Evolutionary conservation across 2,888 invertebrate species (phyloP), one percentile per base, ranked within the genome.

Genomic region (Noctuana brunneofusca): DNA sequence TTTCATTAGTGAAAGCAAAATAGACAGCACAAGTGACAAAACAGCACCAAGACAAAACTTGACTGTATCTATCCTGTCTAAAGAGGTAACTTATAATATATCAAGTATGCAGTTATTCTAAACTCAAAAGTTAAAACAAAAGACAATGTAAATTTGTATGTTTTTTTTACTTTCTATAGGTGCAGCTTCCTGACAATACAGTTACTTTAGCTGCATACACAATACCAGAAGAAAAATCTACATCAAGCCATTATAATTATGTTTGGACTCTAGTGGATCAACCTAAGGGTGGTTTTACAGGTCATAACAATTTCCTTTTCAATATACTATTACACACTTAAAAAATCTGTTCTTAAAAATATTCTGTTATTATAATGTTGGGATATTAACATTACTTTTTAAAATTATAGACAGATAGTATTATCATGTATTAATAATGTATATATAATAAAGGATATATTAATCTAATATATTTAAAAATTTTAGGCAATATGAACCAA

Each of bases 221-320:
- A 1, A 93, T 96, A 16, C 96, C 97, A 6, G 94, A 95, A 68
- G 95, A 96, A 74, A 93, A 94, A 66, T 89, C 93, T 2, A 95
- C 94, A 75, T 94, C 93, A 77, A 94, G 93, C 64, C 95, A 95
- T 77, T 98, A 97, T 80, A 96, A 95, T 75, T 98, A 97, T 84
- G 95, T 95, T 24, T 98, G 98, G 98, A 96, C 95, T 16, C 91
- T 98, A 30, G 93, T 97, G 64, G 95, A 95, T 64, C 96, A 97
- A 77, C 97, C 97, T 0, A 95, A 95, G 69, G 96, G 95, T n/a
- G 94, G 94, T 16, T 94, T 91, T 71, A 92, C 92, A 77, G 92
- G 93, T 86, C 76, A 66, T 11, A 43, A n/a, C 16, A 16, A 18
- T 43, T 18, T 43, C 8, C 3, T 12, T 18, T 35, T n/a, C 35